Evolutionary conservation across 2,797 vertebrate species (phyloP).

Genomic region (Channallabes apus): DNA sequence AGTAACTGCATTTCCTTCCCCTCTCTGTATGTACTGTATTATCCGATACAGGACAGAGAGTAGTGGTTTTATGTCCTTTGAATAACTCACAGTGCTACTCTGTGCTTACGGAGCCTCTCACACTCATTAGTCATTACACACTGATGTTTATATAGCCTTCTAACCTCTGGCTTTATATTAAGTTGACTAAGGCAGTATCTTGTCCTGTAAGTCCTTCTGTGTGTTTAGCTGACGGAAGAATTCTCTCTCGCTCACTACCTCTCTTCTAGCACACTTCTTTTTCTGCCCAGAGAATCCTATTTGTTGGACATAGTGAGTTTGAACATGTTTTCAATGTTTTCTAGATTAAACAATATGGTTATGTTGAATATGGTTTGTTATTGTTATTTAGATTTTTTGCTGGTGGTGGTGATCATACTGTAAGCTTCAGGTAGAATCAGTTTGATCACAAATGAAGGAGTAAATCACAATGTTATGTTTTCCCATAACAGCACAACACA

Average conservation of each 20-base stretch:
- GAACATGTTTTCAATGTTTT: neutral
- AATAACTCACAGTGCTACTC: conserved; percentile 40
- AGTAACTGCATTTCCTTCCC: conserved; percentile 35
- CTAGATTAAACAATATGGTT: neutral
- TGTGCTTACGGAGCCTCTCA: conserved; percentile 46
- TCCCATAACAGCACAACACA: neutral
- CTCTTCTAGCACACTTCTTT: neutral
- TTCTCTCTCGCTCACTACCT: neutral
- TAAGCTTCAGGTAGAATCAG: neutral
- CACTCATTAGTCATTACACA: conserved; percentile 51
- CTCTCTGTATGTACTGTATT: neutral
- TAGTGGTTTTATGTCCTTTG: conserved; percentile 10
- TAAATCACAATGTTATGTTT: neutral
- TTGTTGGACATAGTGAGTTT: neutral
- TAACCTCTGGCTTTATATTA: conserved; percentile 47
- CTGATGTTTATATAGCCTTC: conserved; percentile 46
- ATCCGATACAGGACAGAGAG: neutral
- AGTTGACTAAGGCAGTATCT: conserved; percentile 24
- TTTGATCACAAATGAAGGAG: neutral
- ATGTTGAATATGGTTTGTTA: neutral
- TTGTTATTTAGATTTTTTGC: neutral
- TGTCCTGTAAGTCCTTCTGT: neutral
- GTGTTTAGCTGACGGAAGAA: conserved; percentile 14
- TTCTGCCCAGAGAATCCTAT: neutral
- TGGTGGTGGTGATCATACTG: neutral